phyloP scores from a whole-genome alignment of 2,888 invertebrate genomes.

The Metallyticus violacea region DNA sequence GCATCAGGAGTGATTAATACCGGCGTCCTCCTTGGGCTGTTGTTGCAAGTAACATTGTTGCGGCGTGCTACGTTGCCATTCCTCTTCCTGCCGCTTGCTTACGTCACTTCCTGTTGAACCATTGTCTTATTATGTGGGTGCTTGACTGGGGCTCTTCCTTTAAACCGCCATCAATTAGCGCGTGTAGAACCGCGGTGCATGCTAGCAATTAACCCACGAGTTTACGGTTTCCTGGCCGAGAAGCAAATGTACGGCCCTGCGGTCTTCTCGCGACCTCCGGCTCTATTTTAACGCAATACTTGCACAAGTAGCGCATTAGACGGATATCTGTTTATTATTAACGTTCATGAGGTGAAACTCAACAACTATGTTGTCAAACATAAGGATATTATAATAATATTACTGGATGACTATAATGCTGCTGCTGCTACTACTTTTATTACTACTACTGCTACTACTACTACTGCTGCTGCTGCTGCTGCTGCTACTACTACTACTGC shows the following conservation, averaged over 20 bases:
- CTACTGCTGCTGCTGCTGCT: too few species aligned
- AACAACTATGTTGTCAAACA: too few species aligned
- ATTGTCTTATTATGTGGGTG: conserved; percentile 2
- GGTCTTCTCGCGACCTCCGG: background rate
- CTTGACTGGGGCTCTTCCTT: background rate
- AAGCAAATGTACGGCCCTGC: background rate
- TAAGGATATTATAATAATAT: too few species aligned
- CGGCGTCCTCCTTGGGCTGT: background rate
- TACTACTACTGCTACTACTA: too few species aligned
- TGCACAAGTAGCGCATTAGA: too few species aligned
- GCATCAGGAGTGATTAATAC: background rate
- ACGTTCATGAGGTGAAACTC: too few species aligned
- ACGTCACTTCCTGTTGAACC: background rate
- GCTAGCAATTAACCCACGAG: background rate
- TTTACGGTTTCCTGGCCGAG: background rate
- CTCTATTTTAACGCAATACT: background rate
- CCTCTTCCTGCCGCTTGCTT: background rate
- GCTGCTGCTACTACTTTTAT: too few species aligned
- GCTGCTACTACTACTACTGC: too few species aligned
- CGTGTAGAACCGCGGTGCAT: background rate
- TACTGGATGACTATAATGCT: too few species aligned
- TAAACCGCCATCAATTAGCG: conserved; percentile 1
- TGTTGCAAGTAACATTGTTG: background rate
- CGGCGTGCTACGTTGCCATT: background rate
- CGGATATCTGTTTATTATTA: too few species aligned